Evolutionary conservation across 2,113 vertebrate species (phyloP).

Genomic region (Gadus chalcogrammus): DNA sequence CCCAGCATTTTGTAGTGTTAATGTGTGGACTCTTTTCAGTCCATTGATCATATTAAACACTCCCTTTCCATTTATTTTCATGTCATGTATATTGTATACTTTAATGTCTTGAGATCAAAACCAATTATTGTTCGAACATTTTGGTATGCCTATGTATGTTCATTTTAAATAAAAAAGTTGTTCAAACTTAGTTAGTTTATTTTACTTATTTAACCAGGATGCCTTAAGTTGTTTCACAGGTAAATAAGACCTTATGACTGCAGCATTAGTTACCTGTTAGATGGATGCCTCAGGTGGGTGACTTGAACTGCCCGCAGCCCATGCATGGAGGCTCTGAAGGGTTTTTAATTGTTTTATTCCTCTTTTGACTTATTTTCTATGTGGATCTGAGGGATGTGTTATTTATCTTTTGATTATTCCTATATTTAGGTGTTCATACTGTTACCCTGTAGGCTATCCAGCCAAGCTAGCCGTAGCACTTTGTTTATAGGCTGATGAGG

Average conservation of each 20-base stretch:
- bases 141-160: slow-evolving; percentile 77
- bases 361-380: slow-evolving; percentile 33
- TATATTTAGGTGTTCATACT: slow-evolving; percentile 78
- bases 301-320: slow-evolving; percentile 65
- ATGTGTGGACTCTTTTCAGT: slow-evolving; percentile 48
- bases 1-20: slow-evolving; percentile 42
- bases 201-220: slow-evolving; percentile 73
- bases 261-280: slow-evolving; percentile 61
- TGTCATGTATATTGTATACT: slow-evolving; percentile 74
- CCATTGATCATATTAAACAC: slow-evolving; percentile 56
- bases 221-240: slow-evolving; percentile 68
- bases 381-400: slow-evolving; percentile 65
- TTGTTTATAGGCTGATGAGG: slow-evolving; percentile 75
- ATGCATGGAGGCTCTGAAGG: slow-evolving; percentile 73
- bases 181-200: slow-evolving; percentile 71
- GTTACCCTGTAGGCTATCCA: slow-evolving; percentile 72
- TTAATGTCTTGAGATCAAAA: slow-evolving; percentile 68
- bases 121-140: slow-evolving; percentile 62
- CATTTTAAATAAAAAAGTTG: slow-evolving; percentile 76
- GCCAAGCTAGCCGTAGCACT: slow-evolving; percentile 76
- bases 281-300: slow-evolving; percentile 66
- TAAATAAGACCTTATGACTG: slow-evolving; percentile 39
- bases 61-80: slow-evolving; percentile 54
- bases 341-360: slow-evolving; percentile 34
- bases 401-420: slow-evolving; percentile 76